Evolutionary conservation across 2,113 vertebrate genomes (phyloP), one percentile per base, ranked within the genome.

Genomic region (Oreotrochilus melanogaster): DNA sequence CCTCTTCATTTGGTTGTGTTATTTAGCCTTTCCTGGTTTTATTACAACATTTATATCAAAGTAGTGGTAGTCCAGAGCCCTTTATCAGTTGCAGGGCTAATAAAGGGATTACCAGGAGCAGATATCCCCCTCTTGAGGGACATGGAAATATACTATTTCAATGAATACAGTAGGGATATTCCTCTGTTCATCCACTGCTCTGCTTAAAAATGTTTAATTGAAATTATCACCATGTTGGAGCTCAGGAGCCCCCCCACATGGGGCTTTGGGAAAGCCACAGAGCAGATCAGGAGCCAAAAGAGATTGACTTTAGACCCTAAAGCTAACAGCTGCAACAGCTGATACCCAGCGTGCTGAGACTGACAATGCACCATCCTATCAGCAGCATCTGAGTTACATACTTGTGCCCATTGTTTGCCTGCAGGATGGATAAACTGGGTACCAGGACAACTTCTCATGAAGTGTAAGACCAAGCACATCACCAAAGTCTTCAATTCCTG

Each of bases 171-270:
- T 18, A 31, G 64, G 11, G 30, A 53, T 71, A 67, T 93, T 94
- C 72, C 81, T 90, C 95, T 96, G 95, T 95, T 91, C 78, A 88
- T 94, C 92, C 91, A 81, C 83, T 74, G 74, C 86, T 94, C 96
- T 97, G 96, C 85, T 31, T 78, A 78, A 85, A 92, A 83, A 17
- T 24, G 15, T 22, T 45, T 82, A 39, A 43, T 96, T 96, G 56
- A 76, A 71, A 93, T 61, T 23, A 94, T 97, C 82, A 80, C 69
- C 33, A 4, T 47, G 48, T 70, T 45, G 48, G 58, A 67, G 75
- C 31, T 61, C n/a, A 24, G 28, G 43, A 60, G 5, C 54, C 18
- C 78, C 60, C 48, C 76, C 53, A 58, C 33, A 5, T 11, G 54
- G 37, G 16, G 7, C 71, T 80, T 92, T 78, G 39, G 54, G 67